Percentiles rank a stretch among this genome's conserved stretches.
phyloP scores from a whole-genome alignment of 2,888 invertebrate genomes.

The Scotopteryx bipunctaria region DNA sequence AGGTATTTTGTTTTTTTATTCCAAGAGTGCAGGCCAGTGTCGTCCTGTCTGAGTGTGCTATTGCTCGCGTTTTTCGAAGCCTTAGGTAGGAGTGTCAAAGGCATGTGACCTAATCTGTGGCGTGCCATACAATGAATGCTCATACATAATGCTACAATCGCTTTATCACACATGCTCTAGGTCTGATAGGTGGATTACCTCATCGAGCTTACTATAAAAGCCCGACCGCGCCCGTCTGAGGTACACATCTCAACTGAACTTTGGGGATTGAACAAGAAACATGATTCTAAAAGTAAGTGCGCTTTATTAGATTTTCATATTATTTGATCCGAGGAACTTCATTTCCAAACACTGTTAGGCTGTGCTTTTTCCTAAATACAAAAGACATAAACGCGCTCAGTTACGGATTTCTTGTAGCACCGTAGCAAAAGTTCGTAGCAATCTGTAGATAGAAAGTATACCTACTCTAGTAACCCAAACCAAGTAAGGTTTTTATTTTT shows the following conservation, averaged over 20 bases:
- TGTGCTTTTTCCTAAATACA: too few species aligned
- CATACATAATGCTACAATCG: conserved; percentile 48
- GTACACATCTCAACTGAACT: conserved; percentile 58
- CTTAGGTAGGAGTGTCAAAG: not conserved
- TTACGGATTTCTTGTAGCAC: conserved; percentile 8
- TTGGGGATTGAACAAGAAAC: conserved; percentile 54
- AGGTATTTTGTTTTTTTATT: too few species aligned
- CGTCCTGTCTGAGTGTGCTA: too few species aligned
- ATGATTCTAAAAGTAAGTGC: conserved; percentile 72
- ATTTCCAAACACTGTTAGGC: not conserved
- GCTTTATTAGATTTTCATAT: conserved; percentile 11
- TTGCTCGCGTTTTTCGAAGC: conserved; percentile 3
- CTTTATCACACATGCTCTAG: conserved; percentile 56
- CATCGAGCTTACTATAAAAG: conserved; percentile 65
- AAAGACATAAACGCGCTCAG: conserved; percentile 9
- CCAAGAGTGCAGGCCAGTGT: too few species aligned
- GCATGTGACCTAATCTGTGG: conserved; percentile 11
- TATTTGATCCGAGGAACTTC: not conserved
- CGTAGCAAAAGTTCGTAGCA: not conserved
- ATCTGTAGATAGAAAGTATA: too few species aligned
- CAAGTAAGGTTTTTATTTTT: too few species aligned
- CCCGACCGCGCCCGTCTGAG: conserved; percentile 41
- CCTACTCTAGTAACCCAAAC: too few species aligned
- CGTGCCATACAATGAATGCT: conserved; percentile 29
- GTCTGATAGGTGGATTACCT: conserved; percentile 44